Conservation (phyloP, 2,797 vertebrate genomes). For the Argya squamiceps region DNA sequence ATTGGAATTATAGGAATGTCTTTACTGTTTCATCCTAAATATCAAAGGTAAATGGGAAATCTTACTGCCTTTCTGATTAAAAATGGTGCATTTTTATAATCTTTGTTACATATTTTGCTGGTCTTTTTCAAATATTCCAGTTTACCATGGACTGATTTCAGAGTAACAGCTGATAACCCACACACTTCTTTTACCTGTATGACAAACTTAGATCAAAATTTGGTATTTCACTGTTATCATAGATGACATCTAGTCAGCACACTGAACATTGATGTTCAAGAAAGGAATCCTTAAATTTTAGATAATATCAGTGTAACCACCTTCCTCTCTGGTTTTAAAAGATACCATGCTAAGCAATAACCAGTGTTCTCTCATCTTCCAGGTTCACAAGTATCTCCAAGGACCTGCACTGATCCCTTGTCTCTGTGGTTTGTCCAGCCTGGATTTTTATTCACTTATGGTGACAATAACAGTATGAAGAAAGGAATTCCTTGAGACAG, state of each 20-base stretch:
- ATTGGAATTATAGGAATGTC: background rate
- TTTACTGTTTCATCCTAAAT: background rate
- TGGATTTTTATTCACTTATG: background rate
- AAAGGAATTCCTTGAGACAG: background rate
- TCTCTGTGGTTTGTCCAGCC: background rate
- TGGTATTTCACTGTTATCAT: background rate
- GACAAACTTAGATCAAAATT: background rate
- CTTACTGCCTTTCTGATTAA: background rate
- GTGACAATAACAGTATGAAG: background rate
- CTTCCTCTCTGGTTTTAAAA: background rate
- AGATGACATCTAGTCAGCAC: background rate
- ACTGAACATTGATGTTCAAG: background rate
- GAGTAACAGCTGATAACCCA: background rate
- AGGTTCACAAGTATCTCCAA: background rate
- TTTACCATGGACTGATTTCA: background rate
- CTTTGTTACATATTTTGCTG: background rate
- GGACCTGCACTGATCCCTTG: accelerated
- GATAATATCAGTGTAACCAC: background rate
- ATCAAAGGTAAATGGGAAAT: background rate
- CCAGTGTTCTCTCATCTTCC: background rate
- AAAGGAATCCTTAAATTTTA: background rate
- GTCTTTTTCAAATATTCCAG: background rate
- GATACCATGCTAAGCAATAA: background rate
- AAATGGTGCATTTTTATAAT: background rate
- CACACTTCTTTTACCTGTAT: background rate